Evolutionary conservation across 2,797 vertebrate species (phyloP).

Genomic region (Rhadinocentrus ornatus): DNA sequence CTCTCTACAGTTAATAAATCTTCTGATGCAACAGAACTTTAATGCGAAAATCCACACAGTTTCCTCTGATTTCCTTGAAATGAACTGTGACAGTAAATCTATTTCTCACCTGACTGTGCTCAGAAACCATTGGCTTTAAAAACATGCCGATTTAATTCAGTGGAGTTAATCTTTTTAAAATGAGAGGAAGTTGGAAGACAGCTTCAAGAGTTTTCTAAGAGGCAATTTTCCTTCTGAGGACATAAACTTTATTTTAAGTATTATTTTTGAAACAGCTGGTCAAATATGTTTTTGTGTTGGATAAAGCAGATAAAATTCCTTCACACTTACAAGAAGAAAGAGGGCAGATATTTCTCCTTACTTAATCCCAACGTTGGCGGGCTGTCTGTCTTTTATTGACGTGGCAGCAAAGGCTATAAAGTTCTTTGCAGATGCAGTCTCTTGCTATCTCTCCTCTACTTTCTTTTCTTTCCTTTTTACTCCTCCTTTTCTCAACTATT

Average conservation of each 20-base stretch:
- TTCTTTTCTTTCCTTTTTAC: constrained; percentile 27
- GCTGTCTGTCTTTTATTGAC: constrained; percentile 72
- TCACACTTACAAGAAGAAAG: constrained; percentile 5
- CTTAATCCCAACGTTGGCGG: constrained; percentile 52
- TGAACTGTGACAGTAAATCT: constrained; percentile 38
- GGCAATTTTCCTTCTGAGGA: constrained; percentile 31
- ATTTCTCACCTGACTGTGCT: constrained; percentile 28
- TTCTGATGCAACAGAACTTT: constrained; percentile 2
- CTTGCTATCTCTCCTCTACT: constrained; percentile 50
- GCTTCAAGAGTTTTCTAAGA: constrained; percentile 44
- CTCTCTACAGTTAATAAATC: not conserved
- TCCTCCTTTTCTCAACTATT: constrained; percentile 42
- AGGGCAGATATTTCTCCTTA: constrained; percentile 19
- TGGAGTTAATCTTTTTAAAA: constrained; percentile 43
- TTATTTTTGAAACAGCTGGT: constrained; percentile 33
- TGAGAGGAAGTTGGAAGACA: constrained; percentile 40
- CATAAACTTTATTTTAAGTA: constrained; percentile 37
- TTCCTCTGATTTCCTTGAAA: constrained; percentile 30
- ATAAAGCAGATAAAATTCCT: constrained; percentile 20
- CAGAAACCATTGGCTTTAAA: constrained; percentile 27
- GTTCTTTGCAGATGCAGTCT: constrained; percentile 77
- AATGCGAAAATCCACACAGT: constrained; percentile 10
- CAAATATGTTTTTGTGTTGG: constrained; percentile 21
- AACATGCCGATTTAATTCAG: constrained; percentile 44
- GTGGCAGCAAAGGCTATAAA: constrained; percentile 80